Conservation (phyloP, 2,797 vertebrate genomes). For the Cossypha caffra region DNA sequence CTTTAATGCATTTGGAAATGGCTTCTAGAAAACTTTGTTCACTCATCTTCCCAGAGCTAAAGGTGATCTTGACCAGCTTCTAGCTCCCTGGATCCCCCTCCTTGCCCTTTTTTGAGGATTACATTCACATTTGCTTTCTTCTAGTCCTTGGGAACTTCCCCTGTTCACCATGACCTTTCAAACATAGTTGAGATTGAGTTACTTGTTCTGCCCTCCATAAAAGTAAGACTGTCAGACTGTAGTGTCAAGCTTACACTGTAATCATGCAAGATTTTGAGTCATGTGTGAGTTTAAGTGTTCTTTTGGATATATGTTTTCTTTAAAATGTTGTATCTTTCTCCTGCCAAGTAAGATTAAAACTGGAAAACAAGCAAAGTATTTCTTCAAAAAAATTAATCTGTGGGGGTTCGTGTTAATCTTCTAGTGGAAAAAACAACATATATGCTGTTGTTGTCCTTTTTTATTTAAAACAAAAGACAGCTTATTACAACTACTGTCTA, state of each 20-base stretch:
- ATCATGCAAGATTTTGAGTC: neutral
- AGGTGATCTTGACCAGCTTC: neutral
- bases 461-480: neutral
- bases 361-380: neutral
- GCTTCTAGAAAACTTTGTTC: neutral
- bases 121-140: slow-evolving; percentile 14
- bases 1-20: neutral
- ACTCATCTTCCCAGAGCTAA: neutral
- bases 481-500: neutral
- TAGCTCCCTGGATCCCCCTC: neutral
- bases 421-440: neutral
- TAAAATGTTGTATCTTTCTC: neutral
- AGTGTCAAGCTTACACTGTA: neutral
- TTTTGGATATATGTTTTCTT: neutral
- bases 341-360: neutral
- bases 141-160: neutral
- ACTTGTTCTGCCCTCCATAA: neutral
- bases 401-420: neutral
- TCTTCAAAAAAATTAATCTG: neutral
- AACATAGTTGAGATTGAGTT: neutral
- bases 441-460: neutral
- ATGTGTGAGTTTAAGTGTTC: neutral
- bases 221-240: neutral
- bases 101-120: neutral
- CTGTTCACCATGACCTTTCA: neutral